Evolutionary conservation across 2,888 invertebrate genomes (phyloP), one percentile per base, ranked within the genome.

Genomic region (Ferrisia virgata): DNA sequence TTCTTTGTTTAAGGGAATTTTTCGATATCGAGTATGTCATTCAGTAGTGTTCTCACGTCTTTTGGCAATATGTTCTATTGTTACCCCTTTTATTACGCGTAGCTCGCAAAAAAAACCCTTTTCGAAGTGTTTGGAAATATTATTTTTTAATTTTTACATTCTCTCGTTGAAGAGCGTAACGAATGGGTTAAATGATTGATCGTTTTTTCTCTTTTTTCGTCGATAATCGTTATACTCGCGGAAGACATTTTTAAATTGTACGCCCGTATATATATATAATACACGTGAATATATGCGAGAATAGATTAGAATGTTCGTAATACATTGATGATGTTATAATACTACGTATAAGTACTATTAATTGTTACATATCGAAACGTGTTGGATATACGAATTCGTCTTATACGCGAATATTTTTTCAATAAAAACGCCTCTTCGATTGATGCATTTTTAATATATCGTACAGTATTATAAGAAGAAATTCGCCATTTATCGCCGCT

Each of bases 111-210:
- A 53, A 81, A 82, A 64, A 33, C 82, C 82, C 82, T 64, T 64
- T 36, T 43, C 82, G 39, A 22, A 64, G 82, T 43, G 82, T 82
- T 40, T 31, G 28, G 25, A 82, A 82, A 82, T 82, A 82, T 82
- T 82, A 82, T 82, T 82, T 82, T 82, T 82, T 82, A 82, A 82
- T 82, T 82, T 82, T 82, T 82, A 82, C 82, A 82, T 43, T 72
- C 69, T 72, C 40, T 43, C 69, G 39, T 33, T 72, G 82, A 82
- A 82, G 43, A 72, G 72, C 82, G 82, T 64, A 82, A 43, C 82
- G 82, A 82, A 82, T 82, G 82, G 82, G 82, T 82, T 82, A 82
- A 82, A 82, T 82, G 82, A 82, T 82, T 82, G 82, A 82, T 82
- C 82, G 82, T 72, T 82, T 82, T 72, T 64, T 64, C 82, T 36